Percentiles rank a stretch among this genome's conserved stretches.
phyloP scores from a whole-genome alignment of 2,888 invertebrate genomes.

The Tenthredo distinguenda region DNA sequence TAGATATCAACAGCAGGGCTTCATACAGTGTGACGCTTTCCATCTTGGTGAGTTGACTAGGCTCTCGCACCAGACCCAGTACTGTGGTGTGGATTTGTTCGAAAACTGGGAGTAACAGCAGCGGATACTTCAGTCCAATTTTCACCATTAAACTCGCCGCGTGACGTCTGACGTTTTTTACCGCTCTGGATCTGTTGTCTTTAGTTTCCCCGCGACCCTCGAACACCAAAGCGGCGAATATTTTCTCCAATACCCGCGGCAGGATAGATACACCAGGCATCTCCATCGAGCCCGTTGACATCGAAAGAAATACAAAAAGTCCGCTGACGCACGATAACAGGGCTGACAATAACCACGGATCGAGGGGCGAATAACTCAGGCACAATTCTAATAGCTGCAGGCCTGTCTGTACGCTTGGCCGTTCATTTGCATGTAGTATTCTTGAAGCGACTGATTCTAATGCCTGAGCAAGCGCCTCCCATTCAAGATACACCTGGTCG shows the following conservation, averaged over 20 bases:
- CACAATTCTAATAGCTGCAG: constrained; percentile 89
- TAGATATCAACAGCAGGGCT: constrained; percentile 90
- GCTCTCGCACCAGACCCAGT: constrained; percentile 85
- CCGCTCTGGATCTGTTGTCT: constrained; percentile 85
- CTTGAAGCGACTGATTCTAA: constrained; percentile 92
- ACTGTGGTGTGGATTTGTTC: constrained; percentile 90
- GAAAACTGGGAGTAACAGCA: constrained; percentile 91
- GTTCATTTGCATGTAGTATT: constrained; percentile 86
- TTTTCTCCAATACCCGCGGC: constrained; percentile 92
- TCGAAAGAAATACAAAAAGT: constrained; percentile 93
- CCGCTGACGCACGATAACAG: constrained; percentile 95
- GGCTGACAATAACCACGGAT: constrained; percentile 90
- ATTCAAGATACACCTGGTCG: constrained; percentile 88
- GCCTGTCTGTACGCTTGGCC: constrained; percentile 88
- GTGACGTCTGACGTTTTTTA: constrained; percentile 92
- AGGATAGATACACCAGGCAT: constrained; percentile 85
- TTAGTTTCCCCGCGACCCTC: constrained; percentile 84
- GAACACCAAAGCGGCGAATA: constrained; percentile 91
- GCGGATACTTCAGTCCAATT: constrained; percentile 92
- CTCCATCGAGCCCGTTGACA: constrained; percentile 90
- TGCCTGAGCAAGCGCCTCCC: constrained; percentile 90
- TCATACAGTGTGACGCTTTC: constrained; percentile 91
- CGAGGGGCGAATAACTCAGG: constrained; percentile 86
- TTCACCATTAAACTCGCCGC: constrained; percentile 95
- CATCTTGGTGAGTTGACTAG: constrained; percentile 87